Conservation (phyloP, 2,888 invertebrate genomes). For the Ormyrus pomaceus region DNA sequence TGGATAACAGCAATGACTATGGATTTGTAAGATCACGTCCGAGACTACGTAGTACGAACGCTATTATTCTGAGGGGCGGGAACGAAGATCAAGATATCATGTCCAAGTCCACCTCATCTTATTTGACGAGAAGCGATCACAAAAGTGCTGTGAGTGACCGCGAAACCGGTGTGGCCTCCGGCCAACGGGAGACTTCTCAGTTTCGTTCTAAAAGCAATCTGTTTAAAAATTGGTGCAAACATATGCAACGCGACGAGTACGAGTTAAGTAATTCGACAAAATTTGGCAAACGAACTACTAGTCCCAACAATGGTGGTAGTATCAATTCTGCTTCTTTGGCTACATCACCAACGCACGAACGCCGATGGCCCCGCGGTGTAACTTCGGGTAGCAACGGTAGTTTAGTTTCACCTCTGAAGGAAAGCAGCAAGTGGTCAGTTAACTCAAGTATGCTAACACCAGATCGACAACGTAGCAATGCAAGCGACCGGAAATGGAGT, state of each 20-base stretch:
- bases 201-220: too few species aligned
- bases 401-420: slow-evolving; percentile 34
- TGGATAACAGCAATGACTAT: slow-evolving; percentile 68
- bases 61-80: slow-evolving; percentile 61
- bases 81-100: slow-evolving; percentile 59
- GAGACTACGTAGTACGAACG: slow-evolving; percentile 70
- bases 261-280: too few species aligned
- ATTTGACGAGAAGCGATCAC: slow-evolving; percentile 56
- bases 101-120: slow-evolving; percentile 43
- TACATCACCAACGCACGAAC: slow-evolving; percentile 65
- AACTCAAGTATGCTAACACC: slow-evolving; percentile 25
- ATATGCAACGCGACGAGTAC: slow-evolving; percentile 70
- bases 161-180: slow-evolving; percentile 59
- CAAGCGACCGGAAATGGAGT: slow-evolving; percentile 64
- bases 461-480: slow-evolving; percentile 43
- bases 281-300: too few species aligned
- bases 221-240: slow-evolving; percentile 69
- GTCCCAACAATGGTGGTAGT: too few species aligned
- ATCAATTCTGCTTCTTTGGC: not conserved
- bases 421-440: slow-evolving; percentile 37
- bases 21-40: slow-evolving; percentile 72
- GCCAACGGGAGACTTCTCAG: slow-evolving; percentile 59
- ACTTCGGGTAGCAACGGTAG: slow-evolving; percentile 33
- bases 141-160: slow-evolving; percentile 66
- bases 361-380: slow-evolving; percentile 38